Evolutionary conservation across 2,888 invertebrate genomes (phyloP), one percentile per base, ranked within the genome.

Genomic region (Chloroclystis v-ata): DNA sequence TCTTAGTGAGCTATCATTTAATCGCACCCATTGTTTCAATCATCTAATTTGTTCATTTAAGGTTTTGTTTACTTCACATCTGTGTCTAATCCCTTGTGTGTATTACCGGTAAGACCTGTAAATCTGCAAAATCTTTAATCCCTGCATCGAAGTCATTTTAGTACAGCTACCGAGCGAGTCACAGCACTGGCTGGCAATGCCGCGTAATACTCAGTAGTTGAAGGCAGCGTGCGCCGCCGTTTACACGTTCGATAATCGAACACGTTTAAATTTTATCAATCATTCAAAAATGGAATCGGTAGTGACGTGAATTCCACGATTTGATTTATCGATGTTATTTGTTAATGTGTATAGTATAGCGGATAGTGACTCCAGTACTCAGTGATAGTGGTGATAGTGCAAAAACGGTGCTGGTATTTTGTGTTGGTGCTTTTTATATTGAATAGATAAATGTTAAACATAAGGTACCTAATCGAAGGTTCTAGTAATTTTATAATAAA

Each of bases 171-270:
- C 20, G 38, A 32, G 52, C 63, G 59, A 59, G 59, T 49, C 52
- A 52, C 65, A 58, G 68, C 69, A 57, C 64, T 59, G 60, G 65
- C 65, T 59, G 60, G 56, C 60, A 44, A 67, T 65, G 60, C 61
- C 59, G 56, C 57, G 59, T 63, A 63, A 64, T 62, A 63, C 65
- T 67, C 80, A 84, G 83, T 83, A 75, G 69, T 72, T 63, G 64
- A 63, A 72, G 74, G 72, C 71, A 76, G 61, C 67, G 75, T 75
- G 80, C 54, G 57, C 67, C 54, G 57, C 67, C 56, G 82, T 51
- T 67, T 70, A 71, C 82, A 84, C 84, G 83, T 69, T 65, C 68
- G 61, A 68, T 61, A 55, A 59, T 56, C 54, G 56, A 59, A 62
- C 44, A 54, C 49, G 52, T 45, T 40, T 46, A 59, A 25, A 57